Base-by-base conservation (phyloP, 2,113 vertebrate species). In the Dicrurus megarhynchus region DNA sequence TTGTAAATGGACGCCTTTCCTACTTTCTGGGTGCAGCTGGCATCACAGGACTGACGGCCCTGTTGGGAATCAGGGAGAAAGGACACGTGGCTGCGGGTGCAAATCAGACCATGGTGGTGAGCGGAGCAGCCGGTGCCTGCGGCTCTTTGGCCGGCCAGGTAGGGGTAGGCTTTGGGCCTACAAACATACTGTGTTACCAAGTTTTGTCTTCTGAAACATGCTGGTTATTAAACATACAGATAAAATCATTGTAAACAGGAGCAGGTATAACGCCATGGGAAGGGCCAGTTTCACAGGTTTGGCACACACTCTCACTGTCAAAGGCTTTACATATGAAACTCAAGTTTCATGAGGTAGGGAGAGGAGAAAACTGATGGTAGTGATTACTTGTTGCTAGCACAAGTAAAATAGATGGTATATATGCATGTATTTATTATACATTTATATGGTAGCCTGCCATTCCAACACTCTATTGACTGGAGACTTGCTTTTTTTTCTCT, bases 71-170 rank as follows among this genome's bases (percentile, higher is more conserved):
- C 65, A 98, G 98, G 93, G 99, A 99, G 95, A 99, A 99, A 50
- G 99, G 99, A 93, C 98, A 99, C 1, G 91, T 99, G 97, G 97
- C 89, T n/a, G 93, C 57, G 20, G 98, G 99, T 52, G 97, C 98
- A 37, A 98, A 98, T 76, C 99, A 99, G 97, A 99, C 99, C 6
- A 98, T 99, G 99, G 99, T 99, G 92, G 97, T 99, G 91, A 99
- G 99, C 15, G 99, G 99, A 4, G 99, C 99, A 13, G 99, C 99
- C 4, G 99, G 99, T 15, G 99, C 99, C 56, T 99, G 99, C 39
- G 99, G 99, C 63, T 99, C 99, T 53, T 84, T 99, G 84, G 99
- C 99, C 4, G 99, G 99, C 49, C 99, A 99, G 99, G 99, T 99
- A 93, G 95, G 85, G 47, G 84, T 32, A 27, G 42, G 23, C 52